Percentiles rank a stretch among this genome's conserved stretches.
Evolutionary conservation across 30 jellyfish, hydroid and myxozoan species (phyloP).

Genomic region (Rhopilema esculentum): DNA sequence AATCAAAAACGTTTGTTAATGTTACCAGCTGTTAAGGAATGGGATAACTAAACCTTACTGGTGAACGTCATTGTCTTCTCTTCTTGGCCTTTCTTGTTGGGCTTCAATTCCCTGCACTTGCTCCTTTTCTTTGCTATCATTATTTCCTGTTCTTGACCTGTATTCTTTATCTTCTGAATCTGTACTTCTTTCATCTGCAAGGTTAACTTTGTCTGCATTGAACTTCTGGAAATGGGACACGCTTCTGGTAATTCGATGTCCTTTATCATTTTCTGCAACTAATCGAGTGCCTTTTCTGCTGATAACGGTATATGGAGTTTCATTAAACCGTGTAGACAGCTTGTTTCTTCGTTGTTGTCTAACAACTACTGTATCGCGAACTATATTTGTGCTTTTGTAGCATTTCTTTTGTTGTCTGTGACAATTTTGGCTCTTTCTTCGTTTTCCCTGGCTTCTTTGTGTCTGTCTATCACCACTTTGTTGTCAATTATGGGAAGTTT

Average conservation of each 20-base stretch:
- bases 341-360: constrained; percentile 1
- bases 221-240: constrained; percentile 22
- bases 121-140: constrained; percentile 47
- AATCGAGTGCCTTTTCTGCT: not conserved
- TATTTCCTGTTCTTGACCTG: constrained; percentile 60
- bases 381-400: not conserved
- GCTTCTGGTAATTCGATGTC: constrained; percentile 9
- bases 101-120: not conserved
- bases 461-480: constrained; percentile 1
- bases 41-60: not conserved
- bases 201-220: constrained; percentile 15
- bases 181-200: constrained; percentile 37
- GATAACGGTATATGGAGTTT: constrained; percentile 9
- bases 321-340: constrained; percentile 9
- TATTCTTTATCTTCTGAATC: constrained; percentile 47
- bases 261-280: constrained; percentile 3
- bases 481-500: constrained; percentile 2
- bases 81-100: not conserved
- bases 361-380: constrained; percentile 24
- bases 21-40: not conserved
- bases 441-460: not conserved
- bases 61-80: not conserved
- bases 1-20: not conserved
- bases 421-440: not conserved
- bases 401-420: not conserved